A percentile compares a stretch with the other conserved stretches of the same genome.
Evolutionary conservation across 2,113 vertebrate species (phyloP).

Genomic region (Eretmochelys imbricata): DNA sequence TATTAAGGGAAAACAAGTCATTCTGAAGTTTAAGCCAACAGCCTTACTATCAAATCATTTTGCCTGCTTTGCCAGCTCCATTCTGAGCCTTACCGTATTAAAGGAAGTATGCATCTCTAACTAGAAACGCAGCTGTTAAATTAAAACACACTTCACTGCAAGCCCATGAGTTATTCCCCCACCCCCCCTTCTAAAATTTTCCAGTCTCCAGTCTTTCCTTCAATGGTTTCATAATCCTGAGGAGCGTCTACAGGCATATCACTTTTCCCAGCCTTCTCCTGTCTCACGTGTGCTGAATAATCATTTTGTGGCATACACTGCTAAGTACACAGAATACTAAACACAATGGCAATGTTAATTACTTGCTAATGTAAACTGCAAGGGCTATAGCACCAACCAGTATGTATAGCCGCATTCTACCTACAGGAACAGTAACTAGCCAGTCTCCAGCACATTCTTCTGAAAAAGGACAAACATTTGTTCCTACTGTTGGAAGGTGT

Average conservation of each 20-base stretch:
- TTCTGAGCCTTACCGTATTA: not conserved
- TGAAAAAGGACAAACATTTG: not conserved
- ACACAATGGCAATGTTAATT: not conserved
- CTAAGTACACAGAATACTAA: not conserved
- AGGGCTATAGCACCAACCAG: not conserved
- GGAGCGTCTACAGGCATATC: not conserved
- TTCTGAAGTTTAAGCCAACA: not conserved
- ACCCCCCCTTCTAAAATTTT: not conserved
- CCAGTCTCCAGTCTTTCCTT: not conserved
- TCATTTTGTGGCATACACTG: not conserved
- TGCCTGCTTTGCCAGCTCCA: not conserved
- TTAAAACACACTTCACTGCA: not conserved
- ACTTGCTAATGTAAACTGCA: not conserved
- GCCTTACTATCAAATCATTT: not conserved
- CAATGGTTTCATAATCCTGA: not conserved
- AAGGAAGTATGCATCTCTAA: not conserved
- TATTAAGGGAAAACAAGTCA: not conserved
- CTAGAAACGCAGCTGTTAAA: not conserved
- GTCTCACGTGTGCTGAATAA: not conserved
- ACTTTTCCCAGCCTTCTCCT: not conserved
- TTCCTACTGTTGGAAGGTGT: not conserved
- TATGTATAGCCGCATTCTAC: not conserved
- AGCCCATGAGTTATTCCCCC: not conserved
- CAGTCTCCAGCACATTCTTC: not conserved
- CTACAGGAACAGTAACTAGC: not conserved